Conservation (phyloP, 2,888 invertebrate species). For the Apocheima hispidaria region DNA sequence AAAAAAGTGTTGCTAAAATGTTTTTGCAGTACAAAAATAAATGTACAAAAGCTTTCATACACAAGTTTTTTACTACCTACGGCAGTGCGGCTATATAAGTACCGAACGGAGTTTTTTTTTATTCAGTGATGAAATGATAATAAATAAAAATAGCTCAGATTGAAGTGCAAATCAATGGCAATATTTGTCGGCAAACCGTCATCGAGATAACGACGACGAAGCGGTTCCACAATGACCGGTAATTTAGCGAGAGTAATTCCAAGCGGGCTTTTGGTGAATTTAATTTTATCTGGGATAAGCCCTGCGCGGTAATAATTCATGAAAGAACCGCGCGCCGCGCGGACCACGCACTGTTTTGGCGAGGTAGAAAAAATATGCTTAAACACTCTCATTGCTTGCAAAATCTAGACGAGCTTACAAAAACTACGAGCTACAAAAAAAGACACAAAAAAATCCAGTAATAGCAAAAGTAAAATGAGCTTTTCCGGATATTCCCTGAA, state of each 20-base stretch:
- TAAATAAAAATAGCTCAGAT: constrained; percentile 40
- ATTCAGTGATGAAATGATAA: constrained; percentile 43
- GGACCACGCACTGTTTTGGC: constrained; percentile 27
- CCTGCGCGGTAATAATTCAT: constrained; percentile 68
- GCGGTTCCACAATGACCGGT: constrained; percentile 69
- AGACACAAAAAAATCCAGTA: constrained; percentile 1
- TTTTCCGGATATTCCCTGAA: constrained; percentile 14
- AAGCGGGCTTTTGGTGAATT: constrained; percentile 67
- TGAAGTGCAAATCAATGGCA: constrained; percentile 65
- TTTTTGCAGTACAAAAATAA: constrained; percentile 1
- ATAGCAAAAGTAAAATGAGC: constrained; percentile 5
- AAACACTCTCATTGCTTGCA: constrained; percentile 22
- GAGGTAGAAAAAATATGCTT: constrained; percentile 36
- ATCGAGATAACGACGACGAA: constrained; percentile 63
- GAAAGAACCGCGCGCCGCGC: constrained; percentile 54
- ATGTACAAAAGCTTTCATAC: constrained; percentile 8
- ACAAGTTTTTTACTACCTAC: constrained; percentile 1
- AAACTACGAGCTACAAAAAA: background rate
- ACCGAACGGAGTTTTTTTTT: constrained; percentile 31
- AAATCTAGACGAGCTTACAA: constrained; percentile 3
- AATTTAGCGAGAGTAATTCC: constrained; percentile 73
- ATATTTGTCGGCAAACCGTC: constrained; percentile 64
- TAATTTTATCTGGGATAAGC: constrained; percentile 74
- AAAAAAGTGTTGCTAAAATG: constrained; percentile 4
- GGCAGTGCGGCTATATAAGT: too few species aligned